Evolutionary conservation across 2,113 vertebrate genomes (phyloP), one percentile per base, ranked within the genome.

Genomic region (Coracopsis vasa): DNA sequence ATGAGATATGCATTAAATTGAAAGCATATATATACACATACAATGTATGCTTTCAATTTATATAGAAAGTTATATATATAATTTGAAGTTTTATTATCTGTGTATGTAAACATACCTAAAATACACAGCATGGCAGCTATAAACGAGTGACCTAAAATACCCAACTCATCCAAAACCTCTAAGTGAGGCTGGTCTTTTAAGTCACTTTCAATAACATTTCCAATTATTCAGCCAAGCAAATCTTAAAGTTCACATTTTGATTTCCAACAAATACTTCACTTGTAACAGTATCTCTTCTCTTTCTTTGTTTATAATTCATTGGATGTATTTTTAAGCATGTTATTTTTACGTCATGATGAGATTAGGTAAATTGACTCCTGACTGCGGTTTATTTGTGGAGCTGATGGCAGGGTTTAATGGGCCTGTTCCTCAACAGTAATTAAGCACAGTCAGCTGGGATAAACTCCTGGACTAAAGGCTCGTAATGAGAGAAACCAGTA

Each of bases 401-500:
- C 37, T 67, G 31, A 18, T 50, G 39, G 23, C 27, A 79, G 23
- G 13, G 8, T 10, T 6, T 27, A 24, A 45, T 41, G 16, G 14
- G 15, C 16, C 21, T 56, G 7, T 9, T 73, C 2, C 27, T 17
- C 0, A 1, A 39, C 2, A 44, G 7, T 44, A 61, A 47, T 56
- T 61, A 70, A 39, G 6, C 14, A 37, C 3, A 3, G 7, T 37
- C 16, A 3, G 14, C 33, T 23, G n/a, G 7, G 12, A 51, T 35
- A 44, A 33, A 6, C 6, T 71, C 56, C 47, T 64, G 48, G 17
- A 61, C 23, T 27, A 27, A 78, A 75, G 41, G 28, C 14, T 91
- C 45, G 56, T 11, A 51, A 16, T 33, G 24, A 58, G 9, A 83
- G 29, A 84, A 80, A 87, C 6, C 8, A 39, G 28, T 13, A 42